Conservation (phyloP, 2,888 invertebrate species). For the Harpalus rufipes region DNA sequence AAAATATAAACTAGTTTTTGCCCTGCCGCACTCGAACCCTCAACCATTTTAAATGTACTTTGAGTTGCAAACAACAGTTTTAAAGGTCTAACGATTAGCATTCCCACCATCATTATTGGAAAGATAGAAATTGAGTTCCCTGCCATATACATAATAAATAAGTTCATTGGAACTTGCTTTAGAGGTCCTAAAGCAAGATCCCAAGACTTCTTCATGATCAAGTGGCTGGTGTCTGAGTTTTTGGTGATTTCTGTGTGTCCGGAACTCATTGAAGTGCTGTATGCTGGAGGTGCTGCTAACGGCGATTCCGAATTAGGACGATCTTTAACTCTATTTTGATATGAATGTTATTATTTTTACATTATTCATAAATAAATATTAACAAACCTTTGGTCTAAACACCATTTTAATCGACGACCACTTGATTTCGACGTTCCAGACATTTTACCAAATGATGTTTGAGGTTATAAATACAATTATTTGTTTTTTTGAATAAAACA, state of each 20-base stretch:
- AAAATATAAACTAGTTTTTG: constrained; percentile 96
- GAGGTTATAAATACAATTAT: not conserved
- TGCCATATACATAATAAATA: constrained; percentile 99
- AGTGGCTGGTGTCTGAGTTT: constrained; percentile 89
- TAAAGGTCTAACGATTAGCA: constrained; percentile 97
- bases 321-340: constrained; percentile 51
- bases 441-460: constrained; percentile 7
- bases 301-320: constrained; percentile 62
- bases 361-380: not conserved
- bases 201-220: constrained; percentile 97
- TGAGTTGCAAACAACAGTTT: constrained; percentile 96
- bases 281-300: constrained; percentile 91
- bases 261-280: constrained; percentile 85
- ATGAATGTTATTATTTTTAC: not conserved
- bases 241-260: constrained; percentile 88
- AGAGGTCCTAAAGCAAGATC: constrained; percentile 96
- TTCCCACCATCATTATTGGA: constrained; percentile 99
- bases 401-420: constrained; percentile 61
- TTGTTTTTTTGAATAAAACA: not conserved
- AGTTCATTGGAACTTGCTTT: constrained; percentile 99
- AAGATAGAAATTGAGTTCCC: constrained; percentile 99
- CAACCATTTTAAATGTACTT: constrained; percentile 95
- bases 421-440: constrained; percentile 50
- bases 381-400: constrained; percentile 63
- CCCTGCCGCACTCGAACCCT: constrained; percentile 92